Evolutionary conservation across 1,140 invertebrate genomes (phyloP).

Genomic region (Sinonovacula constricta): DNA sequence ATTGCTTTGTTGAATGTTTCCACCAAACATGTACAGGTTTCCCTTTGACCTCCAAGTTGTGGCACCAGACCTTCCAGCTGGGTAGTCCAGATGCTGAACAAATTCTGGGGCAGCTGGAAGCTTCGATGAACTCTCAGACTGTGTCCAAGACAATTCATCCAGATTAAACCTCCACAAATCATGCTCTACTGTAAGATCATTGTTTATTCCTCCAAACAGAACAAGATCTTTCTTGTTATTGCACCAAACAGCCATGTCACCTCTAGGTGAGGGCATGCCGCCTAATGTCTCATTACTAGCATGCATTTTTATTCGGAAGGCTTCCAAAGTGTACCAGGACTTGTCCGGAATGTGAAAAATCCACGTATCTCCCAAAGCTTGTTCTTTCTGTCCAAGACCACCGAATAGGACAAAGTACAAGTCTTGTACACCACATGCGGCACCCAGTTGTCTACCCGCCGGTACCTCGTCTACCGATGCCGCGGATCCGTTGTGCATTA

Average conservation of each 20-base stretch:
- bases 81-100: constrained; percentile 46
- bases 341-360: constrained; percentile 48
- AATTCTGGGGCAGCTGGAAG: constrained; percentile 33
- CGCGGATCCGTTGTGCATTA: constrained; percentile 55
- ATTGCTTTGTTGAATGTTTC: constrained; percentile 53
- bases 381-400: constrained; percentile 49
- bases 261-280: constrained; percentile 36
- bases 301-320: constrained; percentile 13
- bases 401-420: constrained; percentile 62
- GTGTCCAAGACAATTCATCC: constrained; percentile 51
- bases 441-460: constrained; percentile 47
- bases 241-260: constrained; percentile 61
- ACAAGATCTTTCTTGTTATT: constrained; percentile 39
- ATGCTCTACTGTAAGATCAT: constrained; percentile 48
- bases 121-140: constrained; percentile 25
- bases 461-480: constrained; percentile 24
- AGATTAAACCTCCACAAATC: constrained; percentile 63
- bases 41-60: constrained; percentile 53
- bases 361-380: constrained; percentile 60
- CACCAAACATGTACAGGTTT: constrained; percentile 63
- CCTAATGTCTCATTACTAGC: not conserved
- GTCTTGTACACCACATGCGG: constrained; percentile 52
- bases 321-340: constrained; percentile 47
- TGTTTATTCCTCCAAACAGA: constrained; percentile 60
- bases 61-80: constrained; percentile 59